Conservation (phyloP, 2,797 vertebrate genomes). For the Nyctalus aviator region DNA sequence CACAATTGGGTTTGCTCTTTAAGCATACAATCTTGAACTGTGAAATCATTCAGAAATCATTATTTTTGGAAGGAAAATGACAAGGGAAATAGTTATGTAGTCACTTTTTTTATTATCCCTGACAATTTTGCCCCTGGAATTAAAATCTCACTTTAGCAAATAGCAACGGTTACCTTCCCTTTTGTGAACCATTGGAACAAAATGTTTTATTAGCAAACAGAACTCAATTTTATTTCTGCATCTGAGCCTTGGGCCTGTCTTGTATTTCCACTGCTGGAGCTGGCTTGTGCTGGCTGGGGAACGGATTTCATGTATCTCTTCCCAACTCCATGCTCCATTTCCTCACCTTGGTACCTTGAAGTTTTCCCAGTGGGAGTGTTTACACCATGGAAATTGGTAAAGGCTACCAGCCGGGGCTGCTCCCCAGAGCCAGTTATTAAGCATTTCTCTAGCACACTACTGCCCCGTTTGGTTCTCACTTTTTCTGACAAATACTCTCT, state of each 20-base stretch:
- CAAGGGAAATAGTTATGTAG: constrained; percentile 57
- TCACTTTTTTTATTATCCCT: constrained; percentile 58
- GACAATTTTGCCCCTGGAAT: constrained; percentile 74
- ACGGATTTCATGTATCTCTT: background rate
- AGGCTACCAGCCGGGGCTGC: background rate
- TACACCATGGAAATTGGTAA: constrained; percentile 6
- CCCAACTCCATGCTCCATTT: background rate
- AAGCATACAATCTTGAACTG: constrained; percentile 48
- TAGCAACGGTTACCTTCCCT: constrained; percentile 57
- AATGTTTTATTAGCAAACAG: constrained; percentile 70
- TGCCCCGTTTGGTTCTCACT: background rate
- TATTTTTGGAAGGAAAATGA: constrained; percentile 67
- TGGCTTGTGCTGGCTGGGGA: background rate
- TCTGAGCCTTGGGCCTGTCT: background rate
- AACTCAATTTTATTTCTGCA: constrained; percentile 59
- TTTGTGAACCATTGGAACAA: constrained; percentile 64
- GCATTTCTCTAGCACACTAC: background rate
- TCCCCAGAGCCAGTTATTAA: background rate
- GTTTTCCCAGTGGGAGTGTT: background rate
- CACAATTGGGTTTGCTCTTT: constrained; percentile 59
- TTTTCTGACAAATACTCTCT: background rate
- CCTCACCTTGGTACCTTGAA: background rate
- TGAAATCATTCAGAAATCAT: constrained; percentile 72
- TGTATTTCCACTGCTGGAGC: constrained; percentile 18
- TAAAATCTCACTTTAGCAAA: constrained; percentile 69